Percentiles rank a stretch among this genome's conserved stretches.
Evolutionary conservation across 2,888 invertebrate species (phyloP).

Genomic region (Drosophila eohydei): DNA sequence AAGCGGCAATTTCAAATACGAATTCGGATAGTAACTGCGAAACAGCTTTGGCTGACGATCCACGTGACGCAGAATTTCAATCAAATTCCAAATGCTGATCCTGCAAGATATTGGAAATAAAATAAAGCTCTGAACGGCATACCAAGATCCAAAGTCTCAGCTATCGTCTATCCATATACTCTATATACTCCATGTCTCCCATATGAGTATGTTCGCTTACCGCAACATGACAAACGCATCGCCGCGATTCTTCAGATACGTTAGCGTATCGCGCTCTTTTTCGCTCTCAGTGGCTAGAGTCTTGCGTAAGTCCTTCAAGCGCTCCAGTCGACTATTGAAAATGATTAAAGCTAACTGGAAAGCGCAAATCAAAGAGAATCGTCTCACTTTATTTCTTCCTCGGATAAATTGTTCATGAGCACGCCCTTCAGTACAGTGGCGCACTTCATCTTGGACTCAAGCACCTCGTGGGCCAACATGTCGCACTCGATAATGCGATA

Average conservation of each 20-base stretch:
- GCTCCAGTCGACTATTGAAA: conserved; percentile 66
- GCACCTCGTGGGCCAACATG: conserved; percentile 71
- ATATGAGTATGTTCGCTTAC: conserved; percentile 40
- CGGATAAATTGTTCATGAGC: conserved; percentile 79
- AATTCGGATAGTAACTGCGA: conserved; percentile 77
- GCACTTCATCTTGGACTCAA: conserved; percentile 74
- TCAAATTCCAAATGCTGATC: conserved; percentile 77
- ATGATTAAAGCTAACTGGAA: rapidly evolving
- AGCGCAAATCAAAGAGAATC: rapidly evolving
- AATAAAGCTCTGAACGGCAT: too few relatives aligned
- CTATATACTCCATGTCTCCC: too few relatives aligned
- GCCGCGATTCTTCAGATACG: conserved; percentile 74
- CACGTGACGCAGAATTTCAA: conserved; percentile 81
- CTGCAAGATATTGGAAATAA: conserved; percentile 41
- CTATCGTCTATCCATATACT: too few relatives aligned
- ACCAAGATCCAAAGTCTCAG: neutral
- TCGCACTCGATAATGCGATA: conserved; percentile 77
- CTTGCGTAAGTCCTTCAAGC: conserved; percentile 71
- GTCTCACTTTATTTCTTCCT: conserved; percentile 80
- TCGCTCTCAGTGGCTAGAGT: conserved; percentile 52
- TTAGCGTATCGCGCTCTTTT: conserved; percentile 52
- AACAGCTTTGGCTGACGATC: conserved; percentile 65
- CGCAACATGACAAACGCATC: conserved; percentile 79
- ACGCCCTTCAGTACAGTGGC: conserved; percentile 77
- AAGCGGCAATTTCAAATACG: conserved; percentile 81